phyloP scores from a whole-genome alignment of 1,140 invertebrate genomes.

The Psilanteris sp. region DNA sequence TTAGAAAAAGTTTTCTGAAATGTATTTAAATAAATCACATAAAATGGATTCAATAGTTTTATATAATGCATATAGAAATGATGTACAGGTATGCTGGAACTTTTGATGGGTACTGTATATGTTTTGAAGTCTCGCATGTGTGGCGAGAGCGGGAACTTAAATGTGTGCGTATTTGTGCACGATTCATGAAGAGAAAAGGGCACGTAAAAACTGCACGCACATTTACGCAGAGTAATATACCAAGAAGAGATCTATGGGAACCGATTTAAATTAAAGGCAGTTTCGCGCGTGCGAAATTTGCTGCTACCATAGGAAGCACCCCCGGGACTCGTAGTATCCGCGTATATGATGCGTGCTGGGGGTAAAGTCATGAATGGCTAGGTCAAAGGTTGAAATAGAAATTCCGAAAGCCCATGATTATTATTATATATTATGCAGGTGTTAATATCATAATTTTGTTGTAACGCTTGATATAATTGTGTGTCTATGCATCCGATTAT shows the following conservation, averaged over 20 bases:
- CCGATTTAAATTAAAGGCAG: conserved; percentile 68
- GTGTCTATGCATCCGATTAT: no score
- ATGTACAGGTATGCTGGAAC: no score
- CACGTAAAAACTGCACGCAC: conserved; percentile 35
- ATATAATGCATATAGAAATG: no score
- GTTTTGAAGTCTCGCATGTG: no score
- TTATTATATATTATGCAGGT: conserved; percentile 11
- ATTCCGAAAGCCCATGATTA: conserved; percentile 36
- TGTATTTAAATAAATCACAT: no score
- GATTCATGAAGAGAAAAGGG: conserved; percentile 5
- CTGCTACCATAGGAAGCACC: conserved; percentile 39
- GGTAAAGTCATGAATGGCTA: conserved; percentile 21
- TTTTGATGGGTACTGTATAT: no score
- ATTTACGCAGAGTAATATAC: conserved; percentile 38
- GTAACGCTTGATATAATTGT: not conserved
- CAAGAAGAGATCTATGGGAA: conserved; percentile 63
- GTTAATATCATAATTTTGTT: conserved; percentile 21
- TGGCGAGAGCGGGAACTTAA: no score
- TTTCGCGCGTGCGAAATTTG: conserved; percentile 62
- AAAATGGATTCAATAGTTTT: no score
- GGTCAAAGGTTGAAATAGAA: conserved; percentile 45
- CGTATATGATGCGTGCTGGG: conserved; percentile 26
- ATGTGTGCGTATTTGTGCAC: not conserved
- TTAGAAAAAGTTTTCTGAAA: no score
- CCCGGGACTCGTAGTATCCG: conserved; percentile 51